These are phyloP conservation scores for Ophiodon elongatus DNA, from an alignment of 2,113 vertebrate genomes.

Conservation along the genomic window DNA sequence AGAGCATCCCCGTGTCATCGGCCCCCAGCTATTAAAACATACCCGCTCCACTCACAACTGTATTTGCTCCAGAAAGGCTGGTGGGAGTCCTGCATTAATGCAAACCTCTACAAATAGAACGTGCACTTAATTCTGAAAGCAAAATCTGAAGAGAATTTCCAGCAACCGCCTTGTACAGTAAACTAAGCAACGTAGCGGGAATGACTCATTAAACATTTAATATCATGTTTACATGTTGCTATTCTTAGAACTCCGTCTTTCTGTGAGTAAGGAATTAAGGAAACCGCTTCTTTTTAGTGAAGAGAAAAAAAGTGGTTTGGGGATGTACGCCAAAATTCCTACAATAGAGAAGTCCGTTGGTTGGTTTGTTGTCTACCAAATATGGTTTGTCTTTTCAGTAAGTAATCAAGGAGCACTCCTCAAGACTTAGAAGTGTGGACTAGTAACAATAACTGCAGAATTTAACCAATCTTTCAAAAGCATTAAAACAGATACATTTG, in stretches of 20 bases:
- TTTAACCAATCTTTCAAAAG: not conserved
- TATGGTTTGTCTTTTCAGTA: not conserved
- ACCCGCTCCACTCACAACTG: not conserved
- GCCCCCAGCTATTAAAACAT: conserved; percentile 32
- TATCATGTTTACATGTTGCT: conserved; percentile 24
- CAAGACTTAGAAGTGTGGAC: not conserved
- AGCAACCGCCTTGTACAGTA: conserved; percentile 1
- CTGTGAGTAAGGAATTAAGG: not conserved
- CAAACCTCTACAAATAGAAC: not conserved
- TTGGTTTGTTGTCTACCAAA: not conserved
- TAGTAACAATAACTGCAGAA: not conserved
- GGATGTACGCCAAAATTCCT: not conserved
- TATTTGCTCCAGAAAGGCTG: not conserved
- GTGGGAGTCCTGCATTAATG: conserved; percentile 12
- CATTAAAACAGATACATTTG: too few species aligned
- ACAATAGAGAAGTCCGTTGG: not conserved
- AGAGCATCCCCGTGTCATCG: not conserved
- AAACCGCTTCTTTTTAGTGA: not conserved
- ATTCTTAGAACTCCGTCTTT: not conserved
- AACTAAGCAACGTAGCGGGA: not conserved
- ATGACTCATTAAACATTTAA: conserved; percentile 22
- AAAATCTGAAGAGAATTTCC: not conserved
- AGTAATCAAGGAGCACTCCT: not conserved
- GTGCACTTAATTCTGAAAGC: not conserved
- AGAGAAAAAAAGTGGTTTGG: not conserved